Evolutionary conservation across 2,888 invertebrate genomes (phyloP).

Genomic region (Ichneumoninae sp.): DNA sequence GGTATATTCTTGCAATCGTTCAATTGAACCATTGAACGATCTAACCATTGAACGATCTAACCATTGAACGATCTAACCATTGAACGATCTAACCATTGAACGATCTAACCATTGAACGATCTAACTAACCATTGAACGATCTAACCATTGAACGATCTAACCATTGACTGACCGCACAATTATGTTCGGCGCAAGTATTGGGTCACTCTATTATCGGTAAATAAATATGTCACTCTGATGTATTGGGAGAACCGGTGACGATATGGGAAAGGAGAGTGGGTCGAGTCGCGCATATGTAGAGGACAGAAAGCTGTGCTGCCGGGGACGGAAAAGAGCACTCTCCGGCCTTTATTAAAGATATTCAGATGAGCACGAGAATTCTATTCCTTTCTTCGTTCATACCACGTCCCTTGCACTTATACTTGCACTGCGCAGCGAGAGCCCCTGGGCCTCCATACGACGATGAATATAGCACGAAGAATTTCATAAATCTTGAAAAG

Average conservation of each 20-base stretch:
- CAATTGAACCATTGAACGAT: neutral
- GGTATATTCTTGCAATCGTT: neutral
- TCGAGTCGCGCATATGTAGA: slow-evolving; percentile 4
- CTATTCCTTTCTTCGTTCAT: slow-evolving; percentile 16
- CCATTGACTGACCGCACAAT: neutral
- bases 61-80: neutral
- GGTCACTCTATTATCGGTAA: slow-evolving; percentile 8
- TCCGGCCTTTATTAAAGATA: slow-evolving; percentile 70
- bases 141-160: neutral
- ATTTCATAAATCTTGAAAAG: slow-evolving; percentile 65
- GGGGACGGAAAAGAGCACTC: slow-evolving; percentile 21
- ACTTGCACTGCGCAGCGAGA: neutral
- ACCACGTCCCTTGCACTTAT: slow-evolving; percentile 1
- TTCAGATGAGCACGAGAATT: slow-evolving; percentile 67
- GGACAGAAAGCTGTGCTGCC: slow-evolving; percentile 14
- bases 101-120: too few species aligned
- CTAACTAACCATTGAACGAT: too few species aligned
- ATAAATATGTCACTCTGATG: slow-evolving; percentile 27
- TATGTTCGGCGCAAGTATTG: neutral
- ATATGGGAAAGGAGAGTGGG: slow-evolving; percentile 9
- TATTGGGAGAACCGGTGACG: neutral
- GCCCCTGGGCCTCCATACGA: slow-evolving; percentile 3
- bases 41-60: too few species aligned
- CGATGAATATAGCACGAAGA: slow-evolving; percentile 43
- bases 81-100: too few species aligned